Base-by-base conservation (phyloP, 1,140 invertebrate genomes). In the Drosophila cardini region DNA sequence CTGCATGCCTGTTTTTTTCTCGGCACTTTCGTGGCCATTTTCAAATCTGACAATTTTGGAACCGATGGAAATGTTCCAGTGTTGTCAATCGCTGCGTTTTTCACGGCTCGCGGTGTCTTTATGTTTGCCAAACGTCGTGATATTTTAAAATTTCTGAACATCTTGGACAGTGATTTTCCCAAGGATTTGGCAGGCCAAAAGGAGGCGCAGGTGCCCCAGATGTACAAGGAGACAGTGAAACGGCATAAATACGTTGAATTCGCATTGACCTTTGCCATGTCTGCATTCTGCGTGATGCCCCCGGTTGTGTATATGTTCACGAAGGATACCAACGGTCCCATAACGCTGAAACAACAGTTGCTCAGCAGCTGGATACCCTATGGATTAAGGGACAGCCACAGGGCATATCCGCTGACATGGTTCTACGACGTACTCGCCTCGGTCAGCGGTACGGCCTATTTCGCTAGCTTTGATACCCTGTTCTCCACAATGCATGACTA, bases 321-420 rank as follows among this genome's bases (percentile, higher is more conserved):
- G 18, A 55, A 65, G 30, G 52, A 67, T 0, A n/a, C 5, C 0
- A 43, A 9, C 6, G 50, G 46, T 10, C 58, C 68, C 0, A 83
- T 84, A 0, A 46, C 42, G 1, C 11, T 36, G 42, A 43, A 80
- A 11, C 73, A 84, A 7, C 77, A 80, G 13, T 43, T 84, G 0
- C 68, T 84, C 2, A 73, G 61, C 0, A 73, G 80, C 9, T 84
- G 77, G 76, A 38, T 84, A 6, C 81, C 81, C 4, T 74, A 48
- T 9, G 43, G 50, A 3, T 0, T 85, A 10, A 46, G 81, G 10
- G 45, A 61, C 7, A 48, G 34, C 4, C 77, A 79, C 4, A 21
- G 7, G 0, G 34, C 32, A 0, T 84, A 85, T 40, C 46, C 61
- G 1, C 7, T 55, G 1, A 46, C 76, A 0, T 85, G 77, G 81